Evolutionary conservation across 2,888 invertebrate species (phyloP).

Genomic region (Sinodicranocentrus sp.): DNA sequence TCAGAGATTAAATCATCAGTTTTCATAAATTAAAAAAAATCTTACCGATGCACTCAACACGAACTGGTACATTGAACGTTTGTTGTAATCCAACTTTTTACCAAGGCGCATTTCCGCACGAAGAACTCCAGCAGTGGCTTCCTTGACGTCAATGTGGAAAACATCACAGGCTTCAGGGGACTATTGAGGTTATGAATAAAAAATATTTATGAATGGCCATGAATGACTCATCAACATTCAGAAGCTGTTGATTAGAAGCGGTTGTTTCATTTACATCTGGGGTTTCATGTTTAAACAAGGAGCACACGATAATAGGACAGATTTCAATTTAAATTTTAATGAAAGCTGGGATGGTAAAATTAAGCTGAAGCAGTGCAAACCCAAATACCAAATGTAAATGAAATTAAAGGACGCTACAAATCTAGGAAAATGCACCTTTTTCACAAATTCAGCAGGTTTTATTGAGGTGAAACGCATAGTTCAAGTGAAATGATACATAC

Average conservation of each 20-base stretch:
- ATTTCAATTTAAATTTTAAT: no score
- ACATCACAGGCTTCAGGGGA: slow-evolving; percentile 86
- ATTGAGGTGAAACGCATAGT: slow-evolving; percentile 39
- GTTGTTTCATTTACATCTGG: no score
- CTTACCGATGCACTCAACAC: slow-evolving; percentile 87
- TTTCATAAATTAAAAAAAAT: no score
- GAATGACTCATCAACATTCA: no score
- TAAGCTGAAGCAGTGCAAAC: background rate
- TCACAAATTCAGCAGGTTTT: slow-evolving; percentile 29
- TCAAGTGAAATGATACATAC: slow-evolving; percentile 20
- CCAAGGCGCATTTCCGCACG: slow-evolving; percentile 86
- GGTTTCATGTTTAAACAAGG: no score
- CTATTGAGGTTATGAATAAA: slow-evolving; percentile 79
- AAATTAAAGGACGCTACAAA: background rate
- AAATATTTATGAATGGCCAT: no score
- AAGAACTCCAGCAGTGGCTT: slow-evolving; percentile 82
- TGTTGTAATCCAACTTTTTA: slow-evolving; percentile 87
- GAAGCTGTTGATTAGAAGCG: no score
- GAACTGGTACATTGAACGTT: slow-evolving; percentile 88
- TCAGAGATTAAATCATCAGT: no score
- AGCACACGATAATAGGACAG: no score
- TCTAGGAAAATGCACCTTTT: background rate
- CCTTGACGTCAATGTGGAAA: slow-evolving; percentile 84
- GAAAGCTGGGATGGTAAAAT: no score
- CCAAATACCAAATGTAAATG: slow-evolving; percentile 16